Conservation (phyloP, 1,140 invertebrate species). For the Daktulosphaira vitifoliae region DNA sequence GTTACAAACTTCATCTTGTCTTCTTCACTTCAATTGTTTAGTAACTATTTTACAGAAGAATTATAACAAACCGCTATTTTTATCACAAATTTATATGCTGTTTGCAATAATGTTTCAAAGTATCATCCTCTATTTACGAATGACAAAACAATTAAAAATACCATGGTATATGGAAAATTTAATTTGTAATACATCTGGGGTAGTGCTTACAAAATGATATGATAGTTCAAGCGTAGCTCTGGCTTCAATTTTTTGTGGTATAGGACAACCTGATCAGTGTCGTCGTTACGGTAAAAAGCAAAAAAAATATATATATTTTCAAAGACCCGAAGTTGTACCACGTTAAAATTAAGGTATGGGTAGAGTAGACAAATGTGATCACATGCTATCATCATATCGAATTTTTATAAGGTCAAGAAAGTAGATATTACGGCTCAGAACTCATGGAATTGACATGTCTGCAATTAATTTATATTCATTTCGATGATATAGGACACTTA, state of each 20-base stretch:
- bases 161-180: background rate
- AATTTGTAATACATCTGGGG: background rate
- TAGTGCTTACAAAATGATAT: background rate
- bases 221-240: background rate
- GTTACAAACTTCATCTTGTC: no score
- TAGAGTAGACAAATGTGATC: no score
- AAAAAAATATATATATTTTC: background rate
- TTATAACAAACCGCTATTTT: no score
- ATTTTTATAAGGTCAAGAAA: background rate
- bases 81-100: no score
- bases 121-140: background rate
- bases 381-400: background rate
- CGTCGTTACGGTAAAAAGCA: conserved; percentile 1
- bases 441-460: no score
- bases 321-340: background rate
- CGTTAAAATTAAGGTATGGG: no score
- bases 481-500: conserved; percentile 5
- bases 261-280: background rate
- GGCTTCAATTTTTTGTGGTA: background rate
- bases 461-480: no score
- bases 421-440: no score
- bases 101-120: no score
- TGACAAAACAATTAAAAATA: background rate
- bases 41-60: no score
- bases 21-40: no score